Evolutionary conservation across 2,113 vertebrate genomes (phyloP), one percentile per base, ranked within the genome.

Genomic region (Brachyistius frenatus): DNA sequence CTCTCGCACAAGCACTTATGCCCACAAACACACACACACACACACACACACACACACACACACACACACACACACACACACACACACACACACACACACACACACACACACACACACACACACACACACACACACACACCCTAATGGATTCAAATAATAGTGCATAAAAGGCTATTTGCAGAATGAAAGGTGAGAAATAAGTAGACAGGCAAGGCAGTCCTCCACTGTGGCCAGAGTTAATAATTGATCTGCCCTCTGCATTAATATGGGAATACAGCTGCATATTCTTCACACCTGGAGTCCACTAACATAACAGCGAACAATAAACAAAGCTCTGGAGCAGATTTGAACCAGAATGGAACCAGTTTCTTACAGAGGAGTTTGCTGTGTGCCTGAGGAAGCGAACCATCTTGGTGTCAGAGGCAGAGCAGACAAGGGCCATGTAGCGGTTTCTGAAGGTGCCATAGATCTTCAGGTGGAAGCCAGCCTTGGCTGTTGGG

Each of bases 391-490:
- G 93, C 11, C 88, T 82, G 52, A 97, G 91, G 89, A 95, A 96
- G 41, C 94, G 91, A 53, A 95, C 92, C 89, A 95, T 93, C 86
- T 95, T 96, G 76, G 91, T 92, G 75, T 96, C 93, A 0, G 92
- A 92, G 16, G 88, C 64, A 0, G 93, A 92, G 55, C 94, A 95
- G 14, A 89, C 87, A 2, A 96, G 92, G 71, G 95, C 94, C 92
- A 96, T 93, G 86, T 93, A 94, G 66, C 90, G 88, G 86, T 96
- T 94, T 46, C 93, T 87, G 86, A 96, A 96, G 10, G 94, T 96
- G 41, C 94, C 95, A 9, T 95, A 96, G 74, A 96, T 96, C 90
- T 96, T 96, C 52, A 96, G 83, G 78, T 95, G 94, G 85, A 96
- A 96, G 4, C 92, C 93, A 0, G 92, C 85, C 65, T 93, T 94